These are phyloP conservation scores for Buphagus erythrorhynchus DNA, from an alignment of 2,797 vertebrate species.

Conservation along the genomic window DNA sequence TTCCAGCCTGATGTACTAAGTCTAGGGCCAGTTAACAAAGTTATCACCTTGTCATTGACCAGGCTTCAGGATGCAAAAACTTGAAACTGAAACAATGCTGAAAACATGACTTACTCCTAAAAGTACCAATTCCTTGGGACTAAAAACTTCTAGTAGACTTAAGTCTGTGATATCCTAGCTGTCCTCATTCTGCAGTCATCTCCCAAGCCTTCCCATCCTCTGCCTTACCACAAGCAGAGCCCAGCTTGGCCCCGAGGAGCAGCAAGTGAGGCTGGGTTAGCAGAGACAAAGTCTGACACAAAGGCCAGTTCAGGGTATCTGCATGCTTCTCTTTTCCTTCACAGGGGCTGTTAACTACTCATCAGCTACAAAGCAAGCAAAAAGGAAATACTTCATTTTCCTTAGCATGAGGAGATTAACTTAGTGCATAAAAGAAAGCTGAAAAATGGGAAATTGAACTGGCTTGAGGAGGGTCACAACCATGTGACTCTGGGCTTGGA, in stretches of 20 bases:
- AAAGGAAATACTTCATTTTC: neutral
- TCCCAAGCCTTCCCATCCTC: neutral
- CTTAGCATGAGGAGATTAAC: neutral
- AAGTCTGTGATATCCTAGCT: neutral
- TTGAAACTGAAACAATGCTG: neutral
- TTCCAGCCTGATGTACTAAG: neutral
- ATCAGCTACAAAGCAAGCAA: neutral
- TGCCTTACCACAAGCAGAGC: neutral
- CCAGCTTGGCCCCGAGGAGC: fast-evolving
- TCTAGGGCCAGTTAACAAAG: neutral
- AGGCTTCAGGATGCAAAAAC: neutral
- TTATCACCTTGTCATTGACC: neutral
- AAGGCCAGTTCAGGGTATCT: neutral
- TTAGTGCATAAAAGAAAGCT: neutral
- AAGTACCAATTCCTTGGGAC: neutral
- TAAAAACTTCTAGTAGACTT: neutral
- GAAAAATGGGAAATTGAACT: neutral
- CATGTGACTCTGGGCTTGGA: neutral
- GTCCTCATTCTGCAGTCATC: neutral
- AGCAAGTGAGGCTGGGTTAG: neutral
- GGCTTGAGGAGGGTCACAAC: neutral
- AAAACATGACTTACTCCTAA: neutral
- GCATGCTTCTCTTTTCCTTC: neutral
- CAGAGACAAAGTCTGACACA: neutral
- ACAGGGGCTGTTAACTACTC: neutral